Base-by-base conservation (phyloP, 1,140 invertebrate genomes). In the Piezodorus guildinii region DNA sequence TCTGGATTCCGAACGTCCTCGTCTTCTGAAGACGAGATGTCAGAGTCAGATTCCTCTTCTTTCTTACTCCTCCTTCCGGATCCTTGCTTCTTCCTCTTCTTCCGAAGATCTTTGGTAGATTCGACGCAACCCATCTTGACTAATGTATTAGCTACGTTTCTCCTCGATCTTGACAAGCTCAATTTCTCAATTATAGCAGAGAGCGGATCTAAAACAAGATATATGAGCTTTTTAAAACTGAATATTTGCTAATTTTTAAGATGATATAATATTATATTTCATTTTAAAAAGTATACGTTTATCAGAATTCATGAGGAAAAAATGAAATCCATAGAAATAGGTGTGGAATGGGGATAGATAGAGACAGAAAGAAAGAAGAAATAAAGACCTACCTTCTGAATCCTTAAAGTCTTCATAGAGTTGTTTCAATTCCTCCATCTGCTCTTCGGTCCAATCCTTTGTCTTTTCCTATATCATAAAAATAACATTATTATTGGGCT, bases 341-440 rank as follows among this genome's bases (percentile, higher is more conserved):
- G n/a, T n/a, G n/a, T n/a, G n/a, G n/a, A n/a, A n/a, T n/a, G n/a
- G n/a, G n/a, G n/a, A n/a, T n/a, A n/a, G n/a, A n/a, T n/a, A n/a
- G n/a, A n/a, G n/a, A n/a, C n/a, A n/a, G n/a, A n/a, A n/a, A n/a
- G n/a, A n/a, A n/a, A n/a, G n/a, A n/a, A n/a, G n/a, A n/a, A n/a
- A n/a, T n/a, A n/a, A n/a, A n/a, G n/a, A n/a, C 21, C 39, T 63
- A 66, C 65, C 65, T 63, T 52, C 62, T 10, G 25, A 16, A 34
- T 60, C 51, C 45, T 60, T 63, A 23, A 43, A 52, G n/a, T 49
- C 54, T 16, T 66, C 23, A 62, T 60, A 64, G 25, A 66, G 27
- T 14, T 39, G n/a, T 45, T 46, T 44, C 25, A 66, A 44, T 45
- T 66, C 62, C 25, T 60, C 62, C 25, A 61, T 58, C n/a, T 64